Evolutionary conservation across 2,888 invertebrate genomes (phyloP).

Genomic region (Quadroppia sp.): DNA sequence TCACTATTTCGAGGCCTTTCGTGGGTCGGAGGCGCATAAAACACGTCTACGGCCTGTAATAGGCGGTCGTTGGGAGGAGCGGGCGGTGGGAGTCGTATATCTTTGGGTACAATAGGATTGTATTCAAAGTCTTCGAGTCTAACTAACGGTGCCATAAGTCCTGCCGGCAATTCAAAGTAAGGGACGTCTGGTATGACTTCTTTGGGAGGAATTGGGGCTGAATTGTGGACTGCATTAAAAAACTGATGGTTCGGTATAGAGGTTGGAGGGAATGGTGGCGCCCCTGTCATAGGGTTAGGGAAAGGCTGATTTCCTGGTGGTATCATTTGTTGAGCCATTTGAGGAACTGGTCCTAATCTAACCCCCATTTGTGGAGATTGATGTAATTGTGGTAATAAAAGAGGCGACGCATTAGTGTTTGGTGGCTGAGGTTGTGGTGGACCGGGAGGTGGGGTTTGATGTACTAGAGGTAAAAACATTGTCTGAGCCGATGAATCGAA

Average conservation of each 20-base stretch:
- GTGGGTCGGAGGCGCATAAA: slow-evolving; percentile 90
- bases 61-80: slow-evolving; percentile 90
- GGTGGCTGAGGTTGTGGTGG: slow-evolving; percentile 34
- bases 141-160: slow-evolving; percentile 94
- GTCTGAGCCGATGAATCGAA: slow-evolving; percentile 49
- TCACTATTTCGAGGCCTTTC: slow-evolving; percentile 90
- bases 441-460: slow-evolving; percentile 49
- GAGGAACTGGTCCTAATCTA: slow-evolving; percentile 11
- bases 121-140: slow-evolving; percentile 55
- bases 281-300: slow-evolving; percentile 24
- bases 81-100: slow-evolving; percentile 87
- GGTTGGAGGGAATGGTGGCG: slow-evolving; percentile 27
- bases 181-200: slow-evolving; percentile 36
- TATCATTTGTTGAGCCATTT: slow-evolving; percentile 12
- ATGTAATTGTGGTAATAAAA: slow-evolving; percentile 25
- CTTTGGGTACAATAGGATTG: slow-evolving; percentile 78
- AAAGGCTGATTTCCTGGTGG: slow-evolving; percentile 2
- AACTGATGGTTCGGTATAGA: slow-evolving; percentile 37
- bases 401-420: slow-evolving; percentile 34
- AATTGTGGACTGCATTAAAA: slow-evolving; percentile 33
- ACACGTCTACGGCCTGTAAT: slow-evolving; percentile 88
- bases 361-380: neutral
- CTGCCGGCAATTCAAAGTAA: slow-evolving; percentile 95
- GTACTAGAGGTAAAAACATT: slow-evolving; percentile 50
- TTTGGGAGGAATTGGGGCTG: slow-evolving; percentile 34